phyloP scores from a whole-genome alignment of 2,888 invertebrate genomes.

The Papilio demoleus region DNA sequence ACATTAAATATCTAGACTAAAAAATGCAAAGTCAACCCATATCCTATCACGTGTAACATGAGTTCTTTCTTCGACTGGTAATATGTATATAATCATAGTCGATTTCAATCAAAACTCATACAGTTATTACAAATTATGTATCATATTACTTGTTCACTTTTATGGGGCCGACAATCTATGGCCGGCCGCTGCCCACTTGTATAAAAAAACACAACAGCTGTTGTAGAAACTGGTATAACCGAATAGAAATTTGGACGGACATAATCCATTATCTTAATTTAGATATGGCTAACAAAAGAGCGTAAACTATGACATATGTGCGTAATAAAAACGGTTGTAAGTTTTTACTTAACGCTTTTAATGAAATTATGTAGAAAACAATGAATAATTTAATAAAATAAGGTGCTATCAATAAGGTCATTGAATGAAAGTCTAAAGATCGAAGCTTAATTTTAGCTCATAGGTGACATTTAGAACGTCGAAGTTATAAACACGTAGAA shows the following conservation, averaged over 20 bases:
- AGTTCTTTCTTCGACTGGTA: constrained; percentile 66
- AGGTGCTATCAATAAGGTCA: neutral
- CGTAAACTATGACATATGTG: constrained; percentile 77
- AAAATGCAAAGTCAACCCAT: no score
- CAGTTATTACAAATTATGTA: constrained; percentile 78
- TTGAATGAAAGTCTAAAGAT: neutral
- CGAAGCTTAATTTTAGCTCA: neutral
- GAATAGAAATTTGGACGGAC: constrained; percentile 75
- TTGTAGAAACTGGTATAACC: constrained; percentile 67
- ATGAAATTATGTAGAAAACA: neutral
- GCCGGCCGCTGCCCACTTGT: constrained; percentile 68
- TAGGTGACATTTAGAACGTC: neutral
- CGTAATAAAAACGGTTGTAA: constrained; percentile 55
- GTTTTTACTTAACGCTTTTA: constrained; percentile 44
- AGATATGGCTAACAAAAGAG: constrained; percentile 80
- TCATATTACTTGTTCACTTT: constrained; percentile 73
- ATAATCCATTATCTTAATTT: constrained; percentile 81
- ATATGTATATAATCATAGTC: constrained; percentile 44
- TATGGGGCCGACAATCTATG: constrained; percentile 71
- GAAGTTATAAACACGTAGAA: neutral
- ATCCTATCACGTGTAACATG: constrained; percentile 47
- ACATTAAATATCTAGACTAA: no score
- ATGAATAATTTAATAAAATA: neutral
- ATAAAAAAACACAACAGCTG: constrained; percentile 73
- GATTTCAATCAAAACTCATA: constrained; percentile 63